Conservation (phyloP, 2,888 invertebrate genomes). For the Ectropis crepuscularia region DNA sequence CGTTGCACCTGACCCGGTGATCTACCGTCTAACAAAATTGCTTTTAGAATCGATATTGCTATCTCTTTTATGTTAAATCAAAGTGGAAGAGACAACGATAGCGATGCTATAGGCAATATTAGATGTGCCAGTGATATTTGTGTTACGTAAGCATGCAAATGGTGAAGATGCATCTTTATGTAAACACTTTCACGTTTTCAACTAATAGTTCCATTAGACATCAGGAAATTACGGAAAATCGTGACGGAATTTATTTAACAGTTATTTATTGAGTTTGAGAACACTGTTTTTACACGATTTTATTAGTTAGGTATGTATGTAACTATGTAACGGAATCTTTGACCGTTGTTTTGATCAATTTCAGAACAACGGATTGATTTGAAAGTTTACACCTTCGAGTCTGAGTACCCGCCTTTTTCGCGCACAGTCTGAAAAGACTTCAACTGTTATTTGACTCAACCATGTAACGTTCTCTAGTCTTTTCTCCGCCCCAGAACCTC, state of each 20-base stretch:
- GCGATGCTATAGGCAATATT: conserved; percentile 19
- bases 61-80: too few species aligned
- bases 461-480: too few species aligned
- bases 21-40: conserved; percentile 42
- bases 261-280: conserved; percentile 26
- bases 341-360: too few species aligned
- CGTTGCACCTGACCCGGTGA: conserved; percentile 62
- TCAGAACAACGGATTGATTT: too few species aligned
- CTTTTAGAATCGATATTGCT: too few species aligned
- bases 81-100: too few species aligned
- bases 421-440: too few species aligned
- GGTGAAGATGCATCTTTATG: conserved; percentile 71
- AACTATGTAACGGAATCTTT: not conserved
- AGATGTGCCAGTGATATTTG: conserved; percentile 69
- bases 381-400: too few species aligned
- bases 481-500: too few species aligned
- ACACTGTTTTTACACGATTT: not conserved
- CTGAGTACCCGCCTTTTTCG: too few species aligned
- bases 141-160: conserved; percentile 74
- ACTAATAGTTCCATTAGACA: conserved; percentile 51
- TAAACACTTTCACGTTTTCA: conserved; percentile 75
- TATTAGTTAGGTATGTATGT: too few species aligned
- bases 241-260: conserved; percentile 36
- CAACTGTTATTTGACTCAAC: too few species aligned
- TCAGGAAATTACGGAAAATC: conserved; percentile 49